Evolutionary conservation across 1,140 invertebrate genomes (phyloP).

Genomic region (Vanessa tameamea): DNA sequence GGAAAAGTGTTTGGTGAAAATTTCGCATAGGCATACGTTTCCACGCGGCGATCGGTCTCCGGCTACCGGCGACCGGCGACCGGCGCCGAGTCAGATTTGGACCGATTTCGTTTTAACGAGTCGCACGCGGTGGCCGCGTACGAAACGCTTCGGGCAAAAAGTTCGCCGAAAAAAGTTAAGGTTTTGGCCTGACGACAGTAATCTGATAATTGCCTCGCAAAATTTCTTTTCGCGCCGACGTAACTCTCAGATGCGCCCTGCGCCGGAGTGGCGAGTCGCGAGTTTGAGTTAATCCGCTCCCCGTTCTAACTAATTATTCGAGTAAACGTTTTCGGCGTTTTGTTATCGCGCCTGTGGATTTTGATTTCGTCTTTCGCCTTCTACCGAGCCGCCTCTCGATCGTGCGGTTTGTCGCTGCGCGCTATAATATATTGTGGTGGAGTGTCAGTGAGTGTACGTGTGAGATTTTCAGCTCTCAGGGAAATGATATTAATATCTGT

Average conservation of each 20-base stretch:
- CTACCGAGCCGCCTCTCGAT: not conserved
- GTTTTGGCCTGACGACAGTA: constrained; percentile 29
- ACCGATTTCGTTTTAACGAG: constrained; percentile 12
- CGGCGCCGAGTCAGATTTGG: constrained; percentile 6
- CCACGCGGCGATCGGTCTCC: constrained; percentile 1
- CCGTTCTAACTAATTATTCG: not conserved
- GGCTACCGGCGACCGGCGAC: not conserved
- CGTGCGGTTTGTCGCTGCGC: not conserved
- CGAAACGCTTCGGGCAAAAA: constrained; percentile 18
- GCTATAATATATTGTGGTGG: constrained; percentile 31
- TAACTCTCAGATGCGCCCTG: constrained; percentile 38
- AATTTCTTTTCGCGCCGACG: constrained; percentile 35
- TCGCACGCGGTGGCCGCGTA: constrained; percentile 11
- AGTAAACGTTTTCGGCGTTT: not conserved
- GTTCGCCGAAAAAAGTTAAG: constrained; percentile 41
- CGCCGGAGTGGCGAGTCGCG: not conserved
- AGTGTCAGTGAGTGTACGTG: constrained; percentile 26
- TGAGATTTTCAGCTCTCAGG: constrained; percentile 28
- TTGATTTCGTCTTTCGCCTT: not conserved
- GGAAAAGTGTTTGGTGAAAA: constrained; percentile 32
- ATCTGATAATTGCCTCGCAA: constrained; percentile 20
- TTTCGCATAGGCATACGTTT: constrained; percentile 10
- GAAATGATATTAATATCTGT: constrained; percentile 19
- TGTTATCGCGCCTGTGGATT: not conserved
- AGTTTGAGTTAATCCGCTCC: not conserved